Conservation (phyloP, 92 coral and sea anemone genomes). For the Palythoa grandiflora region DNA sequence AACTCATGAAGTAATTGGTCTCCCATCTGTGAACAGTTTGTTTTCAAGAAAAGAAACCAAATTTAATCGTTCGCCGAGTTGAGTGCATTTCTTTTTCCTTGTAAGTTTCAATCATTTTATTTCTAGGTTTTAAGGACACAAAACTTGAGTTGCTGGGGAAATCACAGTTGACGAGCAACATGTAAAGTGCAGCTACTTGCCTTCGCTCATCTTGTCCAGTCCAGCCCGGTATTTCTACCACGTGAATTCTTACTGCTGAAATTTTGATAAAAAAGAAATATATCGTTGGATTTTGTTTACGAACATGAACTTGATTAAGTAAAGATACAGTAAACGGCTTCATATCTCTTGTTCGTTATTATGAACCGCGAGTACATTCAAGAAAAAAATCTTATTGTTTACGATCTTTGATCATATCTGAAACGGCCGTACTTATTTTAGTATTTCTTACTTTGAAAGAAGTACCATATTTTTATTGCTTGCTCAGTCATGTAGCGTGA, state of each 20-base stretch:
- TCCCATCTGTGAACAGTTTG: constrained; percentile 21
- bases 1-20: constrained; percentile 8
- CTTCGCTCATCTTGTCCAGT: neutral
- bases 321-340: neutral
- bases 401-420: constrained; percentile 45
- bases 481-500: neutral
- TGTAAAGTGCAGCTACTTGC: neutral
- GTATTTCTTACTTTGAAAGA: neutral
- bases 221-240: neutral
- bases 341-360: neutral
- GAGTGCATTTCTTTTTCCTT: neutral
- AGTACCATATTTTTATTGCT: neutral
- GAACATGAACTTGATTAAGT: neutral
- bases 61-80: neutral
- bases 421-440: neutral
- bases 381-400: constrained; percentile 20
- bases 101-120: neutral
- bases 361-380: neutral
- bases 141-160: neutral
- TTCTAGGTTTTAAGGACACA: neutral
- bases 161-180: neutral
- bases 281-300: neutral
- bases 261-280: neutral
- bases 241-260: neutral
- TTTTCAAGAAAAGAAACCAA: constrained; percentile 17